Conservation (phyloP, 2,888 invertebrate genomes). For the Aspidapion aeneum region DNA sequence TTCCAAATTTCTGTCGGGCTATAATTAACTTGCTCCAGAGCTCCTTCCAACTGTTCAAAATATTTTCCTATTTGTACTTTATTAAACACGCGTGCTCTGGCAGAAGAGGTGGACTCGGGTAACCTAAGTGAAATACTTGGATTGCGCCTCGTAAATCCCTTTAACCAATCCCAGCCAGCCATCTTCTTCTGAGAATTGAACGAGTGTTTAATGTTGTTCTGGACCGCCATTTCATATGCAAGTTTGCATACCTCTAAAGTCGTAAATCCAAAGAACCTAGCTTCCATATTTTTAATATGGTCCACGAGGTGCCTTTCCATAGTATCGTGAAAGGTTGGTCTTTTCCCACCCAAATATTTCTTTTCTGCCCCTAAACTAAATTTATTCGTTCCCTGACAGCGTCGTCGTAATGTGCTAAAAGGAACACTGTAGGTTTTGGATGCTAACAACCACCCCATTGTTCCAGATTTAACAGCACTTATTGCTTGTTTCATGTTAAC, state of each 20-base stretch:
- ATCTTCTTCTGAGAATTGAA: background rate
- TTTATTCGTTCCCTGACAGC: conserved; percentile 5
- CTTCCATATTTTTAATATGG: conserved; percentile 7
- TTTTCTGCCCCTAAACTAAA: background rate
- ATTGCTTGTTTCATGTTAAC: conserved; percentile 6
- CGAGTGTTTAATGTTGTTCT: background rate
- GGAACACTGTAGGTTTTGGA: conserved; percentile 13
- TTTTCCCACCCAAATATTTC: background rate
- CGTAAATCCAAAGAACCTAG: conserved; percentile 8
- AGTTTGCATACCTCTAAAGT: background rate
- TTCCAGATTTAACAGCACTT: conserved; percentile 4
- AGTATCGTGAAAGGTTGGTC: conserved; percentile 8
- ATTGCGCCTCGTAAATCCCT: conserved; percentile 7
- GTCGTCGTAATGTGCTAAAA: conserved; percentile 8
- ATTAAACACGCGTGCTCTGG: conserved; percentile 19
- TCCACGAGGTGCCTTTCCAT: conserved; percentile 6
- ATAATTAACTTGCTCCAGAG: too few relatives aligned
- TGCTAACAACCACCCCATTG: conserved; percentile 12
- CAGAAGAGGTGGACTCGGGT: conserved; percentile 8
- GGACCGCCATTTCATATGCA: background rate
- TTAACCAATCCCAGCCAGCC: conserved; percentile 3
- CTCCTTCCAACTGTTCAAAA: too few relatives aligned
- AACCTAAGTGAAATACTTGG: conserved; percentile 1
- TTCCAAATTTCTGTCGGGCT: conserved; percentile 17
- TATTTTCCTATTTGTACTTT: conserved; percentile 15